phyloP scores from a whole-genome alignment of 2,113 vertebrate species.

The Paraplagusia blochii region DNA sequence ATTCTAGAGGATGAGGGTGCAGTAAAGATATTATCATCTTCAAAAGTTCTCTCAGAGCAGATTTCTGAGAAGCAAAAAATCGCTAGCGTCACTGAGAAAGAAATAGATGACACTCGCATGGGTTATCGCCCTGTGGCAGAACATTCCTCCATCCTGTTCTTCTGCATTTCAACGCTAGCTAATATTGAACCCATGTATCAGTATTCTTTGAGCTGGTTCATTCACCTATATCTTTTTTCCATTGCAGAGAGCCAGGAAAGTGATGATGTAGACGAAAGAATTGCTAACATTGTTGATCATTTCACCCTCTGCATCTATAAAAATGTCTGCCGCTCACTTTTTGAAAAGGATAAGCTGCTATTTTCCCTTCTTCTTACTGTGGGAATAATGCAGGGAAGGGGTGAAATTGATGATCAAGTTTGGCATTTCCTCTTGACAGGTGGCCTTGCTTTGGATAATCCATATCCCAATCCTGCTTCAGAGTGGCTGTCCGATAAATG shows the following conservation, averaged over 20 bases:
- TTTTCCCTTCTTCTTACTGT: conserved; percentile 89
- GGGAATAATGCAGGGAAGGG: conserved; percentile 84
- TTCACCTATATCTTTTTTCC: conserved; percentile 84
- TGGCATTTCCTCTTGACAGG: conserved; percentile 91
- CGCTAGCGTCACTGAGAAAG: conserved; percentile 81
- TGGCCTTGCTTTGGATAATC: conserved; percentile 87
- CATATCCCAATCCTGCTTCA: conserved; percentile 82
- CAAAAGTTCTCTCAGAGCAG: conserved; percentile 86
- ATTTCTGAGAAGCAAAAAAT: conserved; percentile 90
- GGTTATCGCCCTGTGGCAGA: conserved; percentile 89
- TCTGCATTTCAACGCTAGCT: conserved; percentile 90
- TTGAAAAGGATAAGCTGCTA: conserved; percentile 92
- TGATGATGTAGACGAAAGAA: conserved; percentile 74
- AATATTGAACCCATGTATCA: conserved; percentile 96
- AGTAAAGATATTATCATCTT: conserved; percentile 86
- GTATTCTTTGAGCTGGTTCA: conserved; percentile 90
- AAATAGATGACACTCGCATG: conserved; percentile 88
- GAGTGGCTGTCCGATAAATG: conserved; percentile 89
- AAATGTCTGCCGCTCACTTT: conserved; percentile 88
- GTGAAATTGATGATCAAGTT: conserved; percentile 73
- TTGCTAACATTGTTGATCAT: conserved; percentile 78
- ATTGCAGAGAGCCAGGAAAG: conserved; percentile 81
- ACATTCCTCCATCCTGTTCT: conserved; percentile 88
- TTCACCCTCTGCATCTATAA: conserved; percentile 89
- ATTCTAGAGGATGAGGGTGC: conserved; percentile 92